Conservation (phyloP, 2,888 invertebrate species). For the Selenia dentaria region DNA sequence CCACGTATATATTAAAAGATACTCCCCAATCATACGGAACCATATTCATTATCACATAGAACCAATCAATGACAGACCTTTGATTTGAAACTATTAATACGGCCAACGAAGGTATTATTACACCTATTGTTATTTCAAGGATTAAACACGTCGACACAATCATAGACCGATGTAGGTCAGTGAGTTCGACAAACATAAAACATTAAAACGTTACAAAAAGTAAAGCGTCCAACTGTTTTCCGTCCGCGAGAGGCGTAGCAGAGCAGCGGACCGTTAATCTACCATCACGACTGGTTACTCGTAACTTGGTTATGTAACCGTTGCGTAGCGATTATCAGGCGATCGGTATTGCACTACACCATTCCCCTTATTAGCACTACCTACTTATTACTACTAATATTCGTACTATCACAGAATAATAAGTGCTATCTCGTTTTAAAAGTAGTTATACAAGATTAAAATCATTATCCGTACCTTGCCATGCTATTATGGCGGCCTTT, state of each 20-base stretch:
- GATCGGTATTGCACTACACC: constrained; percentile 1
- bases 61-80: too few species aligned
- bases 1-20: too few species aligned
- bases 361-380: neutral
- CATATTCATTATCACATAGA: too few species aligned
- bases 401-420: too few species aligned
- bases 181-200: constrained; percentile 33
- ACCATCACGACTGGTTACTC: neutral
- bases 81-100: too few species aligned
- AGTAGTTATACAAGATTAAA: too few species aligned
- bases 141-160: constrained; percentile 14
- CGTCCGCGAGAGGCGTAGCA: neutral
- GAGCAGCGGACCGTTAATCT: neutral
- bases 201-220: constrained; percentile 32
- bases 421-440: too few species aligned
- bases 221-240: constrained; percentile 3
- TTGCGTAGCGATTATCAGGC: constrained; percentile 8
- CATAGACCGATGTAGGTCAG: constrained; percentile 34
- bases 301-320: constrained; percentile 3
- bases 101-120: neutral
- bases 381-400: too few species aligned
- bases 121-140: constrained; percentile 25
- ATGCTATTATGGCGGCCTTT: too few species aligned
- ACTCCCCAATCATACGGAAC: too few species aligned
- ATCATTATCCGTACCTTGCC: too few species aligned